Conservation (phyloP, 2,888 invertebrate genomes). For the Clostera curtula region DNA sequence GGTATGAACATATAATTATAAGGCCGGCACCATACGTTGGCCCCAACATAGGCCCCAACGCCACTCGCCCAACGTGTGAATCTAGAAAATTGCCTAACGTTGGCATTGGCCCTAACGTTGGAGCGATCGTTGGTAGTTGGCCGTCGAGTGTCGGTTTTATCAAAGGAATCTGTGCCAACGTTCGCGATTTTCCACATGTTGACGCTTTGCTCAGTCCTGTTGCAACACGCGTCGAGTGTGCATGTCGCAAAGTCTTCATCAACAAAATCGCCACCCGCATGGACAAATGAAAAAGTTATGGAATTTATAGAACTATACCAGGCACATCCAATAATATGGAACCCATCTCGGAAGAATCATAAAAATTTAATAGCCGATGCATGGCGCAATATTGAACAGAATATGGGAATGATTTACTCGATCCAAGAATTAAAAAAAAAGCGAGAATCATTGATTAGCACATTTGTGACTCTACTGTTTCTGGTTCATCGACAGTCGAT, state of each 20-base stretch:
- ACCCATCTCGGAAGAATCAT: slow-evolving; percentile 11
- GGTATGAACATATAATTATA: too few species aligned
- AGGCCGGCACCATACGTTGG: slow-evolving; percentile 7
- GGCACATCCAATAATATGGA: slow-evolving; percentile 14
- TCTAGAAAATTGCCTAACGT: too few species aligned
- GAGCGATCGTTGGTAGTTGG: slow-evolving; percentile 9
- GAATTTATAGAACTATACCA: slow-evolving; percentile 11
- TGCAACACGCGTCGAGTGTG: slow-evolving; percentile 10
- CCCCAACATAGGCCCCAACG: slow-evolving; percentile 4
- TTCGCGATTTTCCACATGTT: slow-evolving; percentile 7
- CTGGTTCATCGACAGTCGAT: too few species aligned
- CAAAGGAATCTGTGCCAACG: slow-evolving; percentile 11
- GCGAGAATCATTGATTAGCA: too few species aligned
- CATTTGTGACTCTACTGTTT: too few species aligned
- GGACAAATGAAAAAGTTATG: slow-evolving; percentile 13
- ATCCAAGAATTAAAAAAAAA: too few species aligned
- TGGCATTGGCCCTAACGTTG: slow-evolving; percentile 9
- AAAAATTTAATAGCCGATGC: slow-evolving; percentile 15
- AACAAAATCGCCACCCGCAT: slow-evolving; percentile 7
- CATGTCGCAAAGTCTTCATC: slow-evolving; percentile 7
- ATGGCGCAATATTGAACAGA: too few species aligned
- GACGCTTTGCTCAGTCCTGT: slow-evolving; percentile 10
- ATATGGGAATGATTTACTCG: too few species aligned
- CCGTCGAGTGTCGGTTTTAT: slow-evolving; percentile 10
- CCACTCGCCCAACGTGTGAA: slow-evolving; percentile 7